Base-by-base conservation (phyloP, 2,888 invertebrate species). In the Pycnomerus fuliginosus region DNA sequence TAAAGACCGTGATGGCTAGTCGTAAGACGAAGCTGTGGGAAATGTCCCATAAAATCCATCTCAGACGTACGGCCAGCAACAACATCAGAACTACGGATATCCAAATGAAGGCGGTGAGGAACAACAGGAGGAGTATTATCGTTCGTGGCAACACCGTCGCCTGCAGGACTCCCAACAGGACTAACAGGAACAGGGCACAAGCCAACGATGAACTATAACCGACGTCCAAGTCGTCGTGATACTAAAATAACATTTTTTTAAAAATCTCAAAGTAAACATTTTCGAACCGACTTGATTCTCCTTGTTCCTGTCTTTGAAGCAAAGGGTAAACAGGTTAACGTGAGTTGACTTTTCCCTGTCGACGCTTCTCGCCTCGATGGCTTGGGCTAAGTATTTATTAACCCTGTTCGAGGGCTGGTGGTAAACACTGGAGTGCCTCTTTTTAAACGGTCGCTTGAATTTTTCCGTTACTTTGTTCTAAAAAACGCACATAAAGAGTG, bases 331-430 rank as follows among this genome's bases (percentile, higher is more conserved):
- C 32, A 89, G 79, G 68, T 91, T 90, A 35, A 93, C 91, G 67
- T 93, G 90, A 34, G 86, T 87, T 13, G 88, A 85, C 73, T 93
- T 93, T 72, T 93, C 92, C 45, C 90, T 80, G 68, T 93, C 91
- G 47, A 93, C 90, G 65, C 90, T 90, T 51, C 93, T 80, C 17
- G 92, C 92, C 69, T 90, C 90, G 59, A 93, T 91, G 16, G 92
- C 92, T 74, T 92, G 90, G 46, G 90, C 87, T 62, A 94, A 78
- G 74, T 89, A 92, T 71, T 91, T 92, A 78, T 93, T 93, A 44
- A 93, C 92, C 55, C 93, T 83, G 74, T 92, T 93, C 22, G 87
- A 87, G 20, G 91, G 90, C 73, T 90, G 90, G 74, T 90, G 89
- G 72, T 89, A 87, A 52, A 88, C 85, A 68, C 87, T 86, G 56